Conservation (phyloP, 2,797 vertebrate genomes). For the Falco naumanni region DNA sequence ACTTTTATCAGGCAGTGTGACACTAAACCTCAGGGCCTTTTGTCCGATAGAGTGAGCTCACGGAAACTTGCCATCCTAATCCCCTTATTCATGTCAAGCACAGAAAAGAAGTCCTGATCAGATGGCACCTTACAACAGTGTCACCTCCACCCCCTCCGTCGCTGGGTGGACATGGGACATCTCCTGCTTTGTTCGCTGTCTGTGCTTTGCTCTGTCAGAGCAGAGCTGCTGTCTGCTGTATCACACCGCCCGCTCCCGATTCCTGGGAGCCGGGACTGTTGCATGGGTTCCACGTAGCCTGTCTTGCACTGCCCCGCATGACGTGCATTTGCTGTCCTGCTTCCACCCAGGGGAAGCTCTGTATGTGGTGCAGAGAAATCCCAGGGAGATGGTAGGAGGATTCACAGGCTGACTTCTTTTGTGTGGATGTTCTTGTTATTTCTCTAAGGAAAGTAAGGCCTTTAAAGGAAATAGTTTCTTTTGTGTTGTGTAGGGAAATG, state of each 20-base stretch:
- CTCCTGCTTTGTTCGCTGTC: background rate
- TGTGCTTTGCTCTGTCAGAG: background rate
- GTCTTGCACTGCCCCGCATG: rapidly evolving
- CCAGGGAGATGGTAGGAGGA: background rate
- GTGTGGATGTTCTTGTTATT: background rate
- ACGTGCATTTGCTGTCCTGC: rapidly evolving
- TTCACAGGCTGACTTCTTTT: background rate
- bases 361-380: background rate
- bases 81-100: conserved; percentile 97
- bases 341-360: background rate
- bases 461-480: background rate
- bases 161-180: conserved; percentile 25
- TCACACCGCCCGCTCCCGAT: rapidly evolving
- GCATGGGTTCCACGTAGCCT: rapidly evolving
- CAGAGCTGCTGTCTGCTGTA: background rate
- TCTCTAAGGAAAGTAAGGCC: background rate
- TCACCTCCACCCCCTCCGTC: conserved; percentile 78
- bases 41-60: conserved; percentile 91
- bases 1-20: conserved; percentile 96
- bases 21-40: conserved; percentile 90
- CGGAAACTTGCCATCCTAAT: conserved; percentile 98
- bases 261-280: background rate
- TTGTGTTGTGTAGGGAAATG: background rate
- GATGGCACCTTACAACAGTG: conserved; percentile 86
- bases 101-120: conserved; percentile 89